Evolutionary conservation across 2,797 vertebrate species (phyloP), one percentile per base, ranked within the genome.

Genomic region (Anisognathus igniventris): DNA sequence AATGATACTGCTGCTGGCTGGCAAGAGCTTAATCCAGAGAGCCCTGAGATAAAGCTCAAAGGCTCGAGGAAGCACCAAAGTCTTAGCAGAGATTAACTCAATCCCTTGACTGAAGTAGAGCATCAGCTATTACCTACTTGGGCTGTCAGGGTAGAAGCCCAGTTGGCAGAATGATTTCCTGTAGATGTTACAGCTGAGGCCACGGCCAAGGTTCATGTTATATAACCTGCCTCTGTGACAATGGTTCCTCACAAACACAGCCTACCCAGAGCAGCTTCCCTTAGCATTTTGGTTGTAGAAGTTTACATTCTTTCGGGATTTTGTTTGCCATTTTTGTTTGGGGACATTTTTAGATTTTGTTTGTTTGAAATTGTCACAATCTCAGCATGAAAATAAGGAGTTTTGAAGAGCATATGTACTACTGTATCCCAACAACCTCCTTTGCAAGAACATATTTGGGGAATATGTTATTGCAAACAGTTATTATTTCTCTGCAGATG

Each of bases 51-150:
- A 95, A 96, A 86, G 87, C 91, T 92, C 85, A 95, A 54, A 68
- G 89, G 81, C 92, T 95, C 87, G 78, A 91, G 85, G 87, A 93
- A 95, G 89, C 65, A 93, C 94, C 87, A 75, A 61, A 85, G 68
- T 45, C 79, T 96, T 96, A 96, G 81, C 78, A 92, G 81, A 93
- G 96, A 96, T 97, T 96, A 96, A 73, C 89, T 90, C 91, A 97
- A 96, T 97, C 96, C 78, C 40, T 78, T 62, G 54, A 58, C 93
- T 86, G 64, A 96, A 95, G 92, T 83, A 92, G 86, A 94, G 62
- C 92, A 88, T 64, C 68, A 50, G 12, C 70, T 90, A 6, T 92
- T 88, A 72, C 88, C 77, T 72, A 40, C 33, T 61, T 39, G 72
- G 20, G 40, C 58, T 83, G 53, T 51, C 7, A 1, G 53, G 57